A percentile compares a stretch with the other conserved stretches of the same genome.
These are phyloP conservation scores for Nothoprocta perdicaria DNA, from an alignment of 2,113 vertebrate genomes.

Conservation along the genomic window DNA sequence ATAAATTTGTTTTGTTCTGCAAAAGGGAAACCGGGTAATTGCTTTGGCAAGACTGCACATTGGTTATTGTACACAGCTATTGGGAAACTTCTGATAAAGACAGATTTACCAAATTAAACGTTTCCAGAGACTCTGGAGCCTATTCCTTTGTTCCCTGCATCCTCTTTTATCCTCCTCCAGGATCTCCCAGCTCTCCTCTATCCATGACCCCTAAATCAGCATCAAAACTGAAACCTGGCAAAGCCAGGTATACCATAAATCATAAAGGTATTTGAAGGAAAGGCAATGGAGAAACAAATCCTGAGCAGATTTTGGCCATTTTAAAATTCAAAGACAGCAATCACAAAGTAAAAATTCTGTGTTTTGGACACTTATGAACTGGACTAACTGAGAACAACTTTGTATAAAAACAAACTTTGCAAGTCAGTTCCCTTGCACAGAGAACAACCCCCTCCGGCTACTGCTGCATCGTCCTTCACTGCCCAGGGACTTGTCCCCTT, in stretches of 20 bases:
- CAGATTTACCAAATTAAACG: neutral
- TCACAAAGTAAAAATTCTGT: conserved; percentile 74
- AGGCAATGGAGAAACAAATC: neutral
- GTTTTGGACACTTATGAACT: conserved; percentile 64
- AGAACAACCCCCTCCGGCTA: conserved; percentile 62
- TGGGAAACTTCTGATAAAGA: conserved; percentile 32
- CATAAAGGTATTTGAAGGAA: neutral
- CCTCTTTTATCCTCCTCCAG: neutral
- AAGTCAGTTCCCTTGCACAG: conserved; percentile 56
- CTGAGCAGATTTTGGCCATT: conserved; percentile 43
- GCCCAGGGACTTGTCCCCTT: conserved; percentile 46
- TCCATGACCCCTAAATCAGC: neutral
- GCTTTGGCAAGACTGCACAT: neutral
- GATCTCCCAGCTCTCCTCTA: conserved; percentile 9
- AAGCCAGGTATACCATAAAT: no score
- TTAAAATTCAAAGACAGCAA: conserved; percentile 59
- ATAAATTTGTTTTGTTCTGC: neutral
- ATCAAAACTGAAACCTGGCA: neutral
- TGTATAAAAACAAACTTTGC: conserved; percentile 72
- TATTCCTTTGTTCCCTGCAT: neutral
- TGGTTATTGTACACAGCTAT: neutral
- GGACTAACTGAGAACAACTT: conserved; percentile 73
- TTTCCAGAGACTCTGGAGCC: neutral
- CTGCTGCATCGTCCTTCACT: conserved; percentile 33
- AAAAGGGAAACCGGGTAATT: conserved; percentile 18